phyloP scores from a whole-genome alignment of 2,888 invertebrate genomes.

The Ecliptopera silaceata region DNA sequence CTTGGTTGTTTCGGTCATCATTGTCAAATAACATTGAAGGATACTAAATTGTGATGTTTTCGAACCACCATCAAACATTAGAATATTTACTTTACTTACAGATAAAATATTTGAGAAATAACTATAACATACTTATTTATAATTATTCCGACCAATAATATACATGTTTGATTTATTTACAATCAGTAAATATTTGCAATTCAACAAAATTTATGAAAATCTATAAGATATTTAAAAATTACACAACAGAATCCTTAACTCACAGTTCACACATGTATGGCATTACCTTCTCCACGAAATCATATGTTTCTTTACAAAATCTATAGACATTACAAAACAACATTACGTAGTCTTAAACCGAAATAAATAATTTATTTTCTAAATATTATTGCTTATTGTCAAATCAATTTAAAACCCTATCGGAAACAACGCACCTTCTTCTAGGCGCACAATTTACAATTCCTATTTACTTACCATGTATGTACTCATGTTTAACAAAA shows the following conservation, averaged over 20 bases:
- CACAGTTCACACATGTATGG: conserved; percentile 80
- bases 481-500: conserved; percentile 58
- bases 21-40: conserved; percentile 37
- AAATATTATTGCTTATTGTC: conserved; percentile 78
- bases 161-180: conserved; percentile 36
- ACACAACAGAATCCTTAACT: conserved; percentile 77
- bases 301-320: conserved; percentile 57
- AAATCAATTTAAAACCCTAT: conserved; percentile 69
- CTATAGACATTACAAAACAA: conserved; percentile 79
- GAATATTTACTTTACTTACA: conserved; percentile 39
- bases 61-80: conserved; percentile 38
- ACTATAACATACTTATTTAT: conserved; percentile 25
- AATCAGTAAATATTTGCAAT: conserved; percentile 34
- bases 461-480: conserved; percentile 66
- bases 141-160: conserved; percentile 30
- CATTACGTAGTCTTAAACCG: conserved; percentile 79
- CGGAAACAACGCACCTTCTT: conserved; percentile 40
- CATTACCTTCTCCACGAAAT: conserved; percentile 65
- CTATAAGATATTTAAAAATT: conserved; percentile 56
- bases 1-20: conserved; percentile 23
- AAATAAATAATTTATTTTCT: conserved; percentile 80
- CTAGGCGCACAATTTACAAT: conserved; percentile 48
- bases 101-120: conserved; percentile 42
- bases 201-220: conserved; percentile 43
- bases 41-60: conserved; percentile 54